These are phyloP conservation scores for Metellina segmentata DNA, from an alignment of 2,888 invertebrate genomes.

Conservation along the genomic window DNA sequence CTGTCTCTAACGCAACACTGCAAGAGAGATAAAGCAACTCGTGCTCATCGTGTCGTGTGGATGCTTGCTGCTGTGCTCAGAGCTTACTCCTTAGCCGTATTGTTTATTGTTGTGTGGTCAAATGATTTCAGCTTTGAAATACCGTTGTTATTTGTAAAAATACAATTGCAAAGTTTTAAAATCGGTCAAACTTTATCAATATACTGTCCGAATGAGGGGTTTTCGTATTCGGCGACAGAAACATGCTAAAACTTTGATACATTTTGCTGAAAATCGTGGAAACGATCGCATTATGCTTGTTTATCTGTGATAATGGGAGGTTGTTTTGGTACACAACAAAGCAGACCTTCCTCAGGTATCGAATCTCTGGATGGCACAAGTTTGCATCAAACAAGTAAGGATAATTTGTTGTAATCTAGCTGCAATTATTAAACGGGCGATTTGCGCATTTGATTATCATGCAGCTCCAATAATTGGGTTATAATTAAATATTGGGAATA, in stretches of 20 bases:
- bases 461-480: too few relatives aligned
- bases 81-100: not conserved
- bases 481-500: too few relatives aligned
- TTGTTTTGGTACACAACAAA: slow-evolving; percentile 77
- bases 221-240: slow-evolving; percentile 40
- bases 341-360: slow-evolving; percentile 77
- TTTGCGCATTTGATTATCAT: too few relatives aligned
- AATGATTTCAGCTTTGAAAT: slow-evolving; percentile 4
- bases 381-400: slow-evolving; percentile 75
- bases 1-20: not conserved
- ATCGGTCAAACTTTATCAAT: not conserved
- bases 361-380: slow-evolving; percentile 76
- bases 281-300: slow-evolving; percentile 61
- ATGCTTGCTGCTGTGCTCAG: slow-evolving; percentile 19
- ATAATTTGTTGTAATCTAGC: not conserved
- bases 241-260: slow-evolving; percentile 42
- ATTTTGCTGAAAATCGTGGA: slow-evolving; percentile 42
- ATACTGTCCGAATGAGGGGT: slow-evolving; percentile 52
- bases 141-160: not conserved
- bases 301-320: slow-evolving; percentile 77
- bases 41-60: slow-evolving; percentile 9
- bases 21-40: not conserved
- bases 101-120: not conserved
- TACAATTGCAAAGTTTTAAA: not conserved
- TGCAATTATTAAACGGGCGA: too few relatives aligned